A percentile compares a stretch with the other conserved stretches of the same genome.
phyloP scores from a whole-genome alignment of 2,797 vertebrate species.

The Intellagama lesueurii region DNA sequence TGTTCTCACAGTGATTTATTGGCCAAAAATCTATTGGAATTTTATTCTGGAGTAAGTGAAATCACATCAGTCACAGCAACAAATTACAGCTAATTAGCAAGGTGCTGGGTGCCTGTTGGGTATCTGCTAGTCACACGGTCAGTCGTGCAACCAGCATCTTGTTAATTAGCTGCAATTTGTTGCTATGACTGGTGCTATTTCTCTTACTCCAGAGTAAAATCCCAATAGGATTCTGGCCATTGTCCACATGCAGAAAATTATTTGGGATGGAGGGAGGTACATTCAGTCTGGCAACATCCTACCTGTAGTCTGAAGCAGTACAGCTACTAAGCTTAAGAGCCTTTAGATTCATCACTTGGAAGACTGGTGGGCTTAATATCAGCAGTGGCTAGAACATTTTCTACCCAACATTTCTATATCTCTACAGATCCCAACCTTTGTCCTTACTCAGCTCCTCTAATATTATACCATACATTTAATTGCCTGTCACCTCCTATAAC shows the following conservation, averaged over 20 bases:
- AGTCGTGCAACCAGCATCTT: too few relatives aligned
- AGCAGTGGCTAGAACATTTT: neutral
- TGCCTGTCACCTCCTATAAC: too few relatives aligned
- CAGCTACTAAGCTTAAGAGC: neutral
- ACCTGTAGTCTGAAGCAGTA: neutral
- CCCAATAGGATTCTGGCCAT: too few relatives aligned
- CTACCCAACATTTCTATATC: neutral
- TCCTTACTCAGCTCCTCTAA: too few relatives aligned
- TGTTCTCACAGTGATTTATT: neutral
- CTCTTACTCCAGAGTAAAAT: too few relatives aligned
- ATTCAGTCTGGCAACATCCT: neutral
- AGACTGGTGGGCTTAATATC: neutral
- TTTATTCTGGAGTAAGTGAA: too few relatives aligned
- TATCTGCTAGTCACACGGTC: too few relatives aligned
- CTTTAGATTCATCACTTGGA: neutral
- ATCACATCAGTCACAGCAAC: too few relatives aligned
- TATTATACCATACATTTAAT: neutral
- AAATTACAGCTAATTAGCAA: too few relatives aligned
- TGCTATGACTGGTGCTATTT: too few relatives aligned
- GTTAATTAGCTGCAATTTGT: neutral
- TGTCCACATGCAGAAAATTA: neutral
- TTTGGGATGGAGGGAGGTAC: neutral
- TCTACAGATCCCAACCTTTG: neutral
- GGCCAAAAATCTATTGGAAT: too few relatives aligned
- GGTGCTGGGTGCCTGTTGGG: too few relatives aligned